Conservation (phyloP, 2,888 invertebrate genomes). For the Cyaniris semiargus region DNA sequence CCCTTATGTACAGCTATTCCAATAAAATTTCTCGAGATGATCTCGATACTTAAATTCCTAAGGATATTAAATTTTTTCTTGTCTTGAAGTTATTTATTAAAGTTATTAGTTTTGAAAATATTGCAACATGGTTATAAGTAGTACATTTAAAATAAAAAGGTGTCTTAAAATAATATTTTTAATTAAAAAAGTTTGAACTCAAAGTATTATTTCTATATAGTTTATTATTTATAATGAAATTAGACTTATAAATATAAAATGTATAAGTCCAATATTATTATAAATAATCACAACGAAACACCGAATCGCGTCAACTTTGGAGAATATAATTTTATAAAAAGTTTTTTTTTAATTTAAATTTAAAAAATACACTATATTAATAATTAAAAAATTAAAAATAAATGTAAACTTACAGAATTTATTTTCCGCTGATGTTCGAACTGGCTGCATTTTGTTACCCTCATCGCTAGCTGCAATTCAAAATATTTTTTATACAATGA, state of each 20-base stretch:
- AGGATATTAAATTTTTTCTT: not conserved
- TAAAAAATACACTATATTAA: too few relatives aligned
- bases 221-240: too few relatives aligned
- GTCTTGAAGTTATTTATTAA: not conserved
- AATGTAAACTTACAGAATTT: slow-evolving; percentile 10
- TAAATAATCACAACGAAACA: too few relatives aligned
- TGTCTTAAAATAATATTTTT: not conserved
- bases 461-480: not conserved
- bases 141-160: not conserved
- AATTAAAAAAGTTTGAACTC: too few relatives aligned
- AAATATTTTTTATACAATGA: not conserved
- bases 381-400: not conserved
- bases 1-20: not conserved
- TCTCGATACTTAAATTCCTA: slow-evolving; percentile 4
- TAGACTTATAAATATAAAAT: too few relatives aligned
- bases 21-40: not conserved
- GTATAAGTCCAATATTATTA: too few relatives aligned
- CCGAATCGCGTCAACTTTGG: too few relatives aligned
- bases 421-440: not conserved
- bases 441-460: slow-evolving; percentile 13
- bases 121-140: not conserved
- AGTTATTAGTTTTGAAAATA: not conserved
- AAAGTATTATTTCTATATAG: too few relatives aligned
- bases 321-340: too few relatives aligned
- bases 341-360: too few relatives aligned